Evolutionary conservation across 2,888 invertebrate genomes (phyloP).

Genomic region (Zele albiditarsus): DNA sequence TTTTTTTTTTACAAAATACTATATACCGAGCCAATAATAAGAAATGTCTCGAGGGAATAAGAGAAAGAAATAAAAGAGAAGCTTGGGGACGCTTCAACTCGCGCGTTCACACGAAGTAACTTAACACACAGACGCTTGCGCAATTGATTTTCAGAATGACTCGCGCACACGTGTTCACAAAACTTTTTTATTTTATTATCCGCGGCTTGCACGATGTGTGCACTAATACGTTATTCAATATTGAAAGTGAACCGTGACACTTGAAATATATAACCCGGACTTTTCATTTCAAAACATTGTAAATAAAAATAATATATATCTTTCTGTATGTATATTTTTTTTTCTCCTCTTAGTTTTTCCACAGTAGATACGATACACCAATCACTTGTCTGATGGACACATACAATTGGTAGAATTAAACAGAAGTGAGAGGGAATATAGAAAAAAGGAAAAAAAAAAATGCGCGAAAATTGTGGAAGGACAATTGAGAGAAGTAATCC

Average conservation of each 20-base stretch:
- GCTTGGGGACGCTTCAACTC: background rate
- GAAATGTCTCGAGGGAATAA: background rate
- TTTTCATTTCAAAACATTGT: background rate
- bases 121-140: background rate
- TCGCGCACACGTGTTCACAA: background rate
- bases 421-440: background rate
- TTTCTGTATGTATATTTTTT: no score
- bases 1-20: background rate
- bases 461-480: slow-evolving; percentile 4
- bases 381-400: background rate
- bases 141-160: background rate
- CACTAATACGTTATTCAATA: background rate
- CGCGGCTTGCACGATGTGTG: background rate
- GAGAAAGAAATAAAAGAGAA: background rate
- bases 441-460: background rate
- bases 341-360: no score
- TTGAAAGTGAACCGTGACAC: background rate
- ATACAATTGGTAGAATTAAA: background rate
- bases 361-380: no score
- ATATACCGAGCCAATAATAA: background rate
- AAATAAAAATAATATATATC: background rate
- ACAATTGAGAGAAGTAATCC: slow-evolving; percentile 15
- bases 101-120: slow-evolving; percentile 9
- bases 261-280: background rate
- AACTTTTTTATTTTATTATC: background rate